phyloP scores from a whole-genome alignment of 2,797 vertebrate species.

The Danionella dracula region DNA sequence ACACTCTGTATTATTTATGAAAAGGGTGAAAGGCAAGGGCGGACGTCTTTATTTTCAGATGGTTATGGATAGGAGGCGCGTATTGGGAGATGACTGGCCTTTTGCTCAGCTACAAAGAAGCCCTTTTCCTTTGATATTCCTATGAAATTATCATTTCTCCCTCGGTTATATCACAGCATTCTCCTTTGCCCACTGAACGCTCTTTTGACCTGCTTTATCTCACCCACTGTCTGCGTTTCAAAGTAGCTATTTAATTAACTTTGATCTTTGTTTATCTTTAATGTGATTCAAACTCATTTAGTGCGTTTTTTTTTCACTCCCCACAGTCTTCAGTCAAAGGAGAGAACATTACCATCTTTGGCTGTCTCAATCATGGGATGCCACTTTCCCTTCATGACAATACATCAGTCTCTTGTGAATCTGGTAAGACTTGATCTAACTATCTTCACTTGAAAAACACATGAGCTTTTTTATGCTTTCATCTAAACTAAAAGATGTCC shows the following conservation, averaged over 20 bases:
- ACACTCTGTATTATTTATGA: slow-evolving; percentile 48
- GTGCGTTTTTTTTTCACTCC: slow-evolving; percentile 45
- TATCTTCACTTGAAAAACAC: too few species aligned
- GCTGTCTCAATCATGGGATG: slow-evolving; percentile 91
- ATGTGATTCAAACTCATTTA: not conserved
- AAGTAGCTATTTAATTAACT: slow-evolving; percentile 5
- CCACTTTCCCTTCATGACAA: slow-evolving; percentile 82
- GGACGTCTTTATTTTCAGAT: slow-evolving; percentile 49
- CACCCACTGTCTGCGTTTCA: not conserved
- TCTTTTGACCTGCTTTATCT: slow-evolving; percentile 20
- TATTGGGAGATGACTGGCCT: slow-evolving; percentile 6
- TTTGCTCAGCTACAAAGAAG: slow-evolving; percentile 24
- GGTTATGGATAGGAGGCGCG: slow-evolving; percentile 17
- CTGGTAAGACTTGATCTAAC: slow-evolving; percentile 66
- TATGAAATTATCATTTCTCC: slow-evolving; percentile 20
- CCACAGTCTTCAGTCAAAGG: slow-evolving; percentile 78
- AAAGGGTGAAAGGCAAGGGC: slow-evolving; percentile 29
- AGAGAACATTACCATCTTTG: slow-evolving; percentile 88
- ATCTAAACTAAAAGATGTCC: too few species aligned
- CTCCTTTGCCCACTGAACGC: slow-evolving; percentile 2
- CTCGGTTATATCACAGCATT: slow-evolving; percentile 3
- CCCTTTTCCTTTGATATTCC: slow-evolving; percentile 14
- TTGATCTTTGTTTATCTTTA: slow-evolving; percentile 4
- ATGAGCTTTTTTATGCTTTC: too few species aligned
- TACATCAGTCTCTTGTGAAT: slow-evolving; percentile 81